Evolutionary conservation across 2,113 vertebrate genomes (phyloP), one percentile per base, ranked within the genome.

Genomic region (Bostrychus sinensis): DNA sequence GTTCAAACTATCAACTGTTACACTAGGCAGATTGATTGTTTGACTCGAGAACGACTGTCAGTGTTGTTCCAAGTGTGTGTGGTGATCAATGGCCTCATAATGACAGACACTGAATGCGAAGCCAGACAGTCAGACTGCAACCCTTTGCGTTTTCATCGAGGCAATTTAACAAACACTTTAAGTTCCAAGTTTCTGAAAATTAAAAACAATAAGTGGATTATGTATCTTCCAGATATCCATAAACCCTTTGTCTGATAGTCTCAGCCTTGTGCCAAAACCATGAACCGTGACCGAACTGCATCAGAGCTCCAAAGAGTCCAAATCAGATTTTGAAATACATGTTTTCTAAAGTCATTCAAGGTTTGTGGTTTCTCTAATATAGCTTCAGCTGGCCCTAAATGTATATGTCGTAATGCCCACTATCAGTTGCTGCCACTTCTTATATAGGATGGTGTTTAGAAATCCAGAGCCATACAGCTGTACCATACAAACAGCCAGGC

Each of bases 221-320:
- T 51, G 48, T 28, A 51, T 51, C 26, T 25, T 51, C 48, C 48
- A 51, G 48, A 51, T 25, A 17, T 51, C 14, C 25, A 30, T 16
- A 28, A 16, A 30, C 14, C 25, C 23, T 48, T 25, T 7, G 12
- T 48, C 45, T 48, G 39, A 5, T 20, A 20, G 42, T 22, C 17
- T 19, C 25, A 3, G 48, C 25, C 26, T 3, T 10, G 48, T n/a
- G 48, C 48, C 48, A 51, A 51, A n/a, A 8, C 25, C 16, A 1
- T 28, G 25, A 51, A 30, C 48, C 7, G 3, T 30, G 46, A 51
- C 46, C 13, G 14, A 28, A 17, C 48, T 3, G 46, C 3, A 13
- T 8, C 23, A 13, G 43, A 19, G 0, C 20, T 46, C 43, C 19
- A 23, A 23, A 34, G 32, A 34, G 32, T 34, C 32, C 5, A 23